Conservation (phyloP, 2,888 invertebrate species). For the Phrixothrix hirtus region DNA sequence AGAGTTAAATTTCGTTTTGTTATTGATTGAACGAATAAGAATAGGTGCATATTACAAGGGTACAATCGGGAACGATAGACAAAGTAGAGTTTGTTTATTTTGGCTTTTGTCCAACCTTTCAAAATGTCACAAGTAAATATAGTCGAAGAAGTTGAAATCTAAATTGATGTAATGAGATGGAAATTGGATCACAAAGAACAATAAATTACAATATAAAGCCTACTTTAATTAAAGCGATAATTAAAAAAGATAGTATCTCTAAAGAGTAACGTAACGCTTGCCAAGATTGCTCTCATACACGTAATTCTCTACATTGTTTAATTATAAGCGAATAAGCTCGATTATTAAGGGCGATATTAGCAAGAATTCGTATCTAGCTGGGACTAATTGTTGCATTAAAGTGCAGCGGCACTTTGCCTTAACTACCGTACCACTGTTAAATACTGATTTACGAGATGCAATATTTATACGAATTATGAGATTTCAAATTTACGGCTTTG, state of each 20-base stretch:
- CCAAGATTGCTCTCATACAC: conserved; percentile 37
- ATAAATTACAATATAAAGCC: conserved; percentile 53
- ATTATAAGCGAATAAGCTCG: conserved; percentile 42
- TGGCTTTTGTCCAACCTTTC: conserved; percentile 18
- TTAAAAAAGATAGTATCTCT: conserved; percentile 52
- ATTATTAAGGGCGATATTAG: conserved; percentile 37
- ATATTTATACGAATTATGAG: conserved; percentile 39
- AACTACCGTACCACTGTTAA: conserved; percentile 28
- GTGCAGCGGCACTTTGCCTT: conserved; percentile 30
- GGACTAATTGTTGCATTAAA: conserved; percentile 33
- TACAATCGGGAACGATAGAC: conserved; percentile 1
- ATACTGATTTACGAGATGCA: conserved; percentile 36
- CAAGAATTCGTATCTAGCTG: conserved; percentile 32
- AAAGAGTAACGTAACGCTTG: conserved; percentile 33
- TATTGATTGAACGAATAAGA: not conserved
- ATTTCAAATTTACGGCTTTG: conserved; percentile 36
- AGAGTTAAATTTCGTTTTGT: too few relatives aligned
- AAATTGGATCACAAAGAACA: conserved; percentile 53
- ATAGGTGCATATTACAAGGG: too few relatives aligned
- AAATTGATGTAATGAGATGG: conserved; percentile 55
- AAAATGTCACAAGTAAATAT: conserved; percentile 17
- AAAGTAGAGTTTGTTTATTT: conserved; percentile 1
- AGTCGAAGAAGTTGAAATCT: conserved; percentile 46
- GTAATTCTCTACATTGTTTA: conserved; percentile 40
- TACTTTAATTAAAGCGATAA: conserved; percentile 55